phyloP scores from a whole-genome alignment of 2,113 vertebrate species.

The Rallus limicola region DNA sequence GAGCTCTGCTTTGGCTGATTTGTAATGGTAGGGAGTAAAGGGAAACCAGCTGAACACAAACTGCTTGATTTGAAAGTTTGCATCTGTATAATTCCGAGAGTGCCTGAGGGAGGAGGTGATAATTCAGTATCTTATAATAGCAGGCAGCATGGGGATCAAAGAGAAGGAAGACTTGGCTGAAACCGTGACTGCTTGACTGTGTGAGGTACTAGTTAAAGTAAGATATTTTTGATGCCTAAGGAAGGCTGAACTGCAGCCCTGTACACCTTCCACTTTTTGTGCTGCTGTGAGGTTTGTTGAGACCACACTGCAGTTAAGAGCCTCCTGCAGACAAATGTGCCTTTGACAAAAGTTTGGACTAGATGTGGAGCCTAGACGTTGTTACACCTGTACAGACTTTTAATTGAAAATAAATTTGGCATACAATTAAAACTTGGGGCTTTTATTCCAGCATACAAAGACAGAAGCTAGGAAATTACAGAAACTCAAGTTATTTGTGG shows the following conservation, averaged over 20 bases:
- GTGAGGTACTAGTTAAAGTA: constrained; percentile 35
- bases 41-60: background rate
- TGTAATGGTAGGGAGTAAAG: background rate
- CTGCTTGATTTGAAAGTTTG: constrained; percentile 33
- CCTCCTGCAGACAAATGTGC: background rate
- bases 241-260: background rate
- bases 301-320: background rate
- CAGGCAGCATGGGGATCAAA: constrained; percentile 44
- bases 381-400: background rate
- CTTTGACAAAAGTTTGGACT: background rate
- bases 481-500: background rate
- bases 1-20: background rate
- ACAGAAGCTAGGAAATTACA: background rate
- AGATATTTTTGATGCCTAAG: background rate
- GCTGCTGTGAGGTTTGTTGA: background rate
- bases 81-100: constrained; percentile 33
- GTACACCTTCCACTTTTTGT: background rate
- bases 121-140: constrained; percentile 47
- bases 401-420: background rate
- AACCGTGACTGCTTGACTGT: background rate
- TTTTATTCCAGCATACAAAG: background rate
- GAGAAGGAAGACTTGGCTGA: constrained; percentile 26
- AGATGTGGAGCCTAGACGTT: background rate
- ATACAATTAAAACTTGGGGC: background rate
- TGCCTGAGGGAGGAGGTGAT: constrained; percentile 39